phyloP scores from a whole-genome alignment of 2,888 invertebrate species.

The Fragum sueziense region DNA sequence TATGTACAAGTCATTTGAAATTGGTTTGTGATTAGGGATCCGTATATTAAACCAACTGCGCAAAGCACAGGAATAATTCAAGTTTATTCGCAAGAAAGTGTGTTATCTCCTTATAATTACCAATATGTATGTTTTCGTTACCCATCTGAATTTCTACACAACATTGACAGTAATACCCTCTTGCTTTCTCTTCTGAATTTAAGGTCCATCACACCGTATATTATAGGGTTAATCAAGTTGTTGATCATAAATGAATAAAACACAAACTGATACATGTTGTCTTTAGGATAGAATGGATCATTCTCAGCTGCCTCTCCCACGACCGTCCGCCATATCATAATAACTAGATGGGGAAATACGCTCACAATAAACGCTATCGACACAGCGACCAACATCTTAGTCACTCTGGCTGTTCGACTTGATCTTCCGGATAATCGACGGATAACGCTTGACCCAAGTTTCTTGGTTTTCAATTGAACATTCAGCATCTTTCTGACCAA shows the following conservation, averaged over 20 bases:
- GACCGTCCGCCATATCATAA: constrained; percentile 53
- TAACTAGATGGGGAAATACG: constrained; percentile 45
- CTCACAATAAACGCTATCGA: constrained; percentile 54
- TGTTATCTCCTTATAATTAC: too few relatives aligned
- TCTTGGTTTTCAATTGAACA: constrained; percentile 21
- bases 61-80: too few relatives aligned
- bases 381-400: constrained; percentile 55
- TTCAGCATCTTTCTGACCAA: neutral
- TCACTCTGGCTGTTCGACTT: constrained; percentile 53
- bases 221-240: constrained; percentile 57
- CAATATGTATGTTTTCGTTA: too few relatives aligned
- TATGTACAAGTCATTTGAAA: too few relatives aligned
- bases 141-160: too few relatives aligned
- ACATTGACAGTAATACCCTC: constrained; percentile 25
- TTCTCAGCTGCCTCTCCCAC: constrained; percentile 5
- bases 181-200: constrained; percentile 50
- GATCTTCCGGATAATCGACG: constrained; percentile 41
- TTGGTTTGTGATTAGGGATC: too few relatives aligned
- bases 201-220: constrained; percentile 57
- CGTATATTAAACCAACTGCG: too few relatives aligned
- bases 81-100: too few relatives aligned
- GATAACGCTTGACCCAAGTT: constrained; percentile 41
- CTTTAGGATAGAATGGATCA: constrained; percentile 38
- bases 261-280: constrained; percentile 51
- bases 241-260: constrained; percentile 59